phyloP scores from a whole-genome alignment of 2,888 invertebrate species.

The Eutolmus rufibarbis region DNA sequence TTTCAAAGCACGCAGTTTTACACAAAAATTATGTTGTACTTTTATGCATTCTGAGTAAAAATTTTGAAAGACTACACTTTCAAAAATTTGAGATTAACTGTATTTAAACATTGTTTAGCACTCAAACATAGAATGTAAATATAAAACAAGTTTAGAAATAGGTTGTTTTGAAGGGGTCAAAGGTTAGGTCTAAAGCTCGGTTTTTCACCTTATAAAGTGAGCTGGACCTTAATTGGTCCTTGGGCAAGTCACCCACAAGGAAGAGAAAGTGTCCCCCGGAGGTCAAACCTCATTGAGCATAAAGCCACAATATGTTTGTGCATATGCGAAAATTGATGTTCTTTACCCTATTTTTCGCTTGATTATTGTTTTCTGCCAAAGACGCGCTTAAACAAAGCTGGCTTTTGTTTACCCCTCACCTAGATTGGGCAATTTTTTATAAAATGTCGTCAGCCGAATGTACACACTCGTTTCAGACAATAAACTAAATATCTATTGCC shows the following conservation, averaged over 20 bases:
- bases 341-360: neutral
- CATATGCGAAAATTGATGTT: neutral
- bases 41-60: neutral
- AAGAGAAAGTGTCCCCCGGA: neutral
- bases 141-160: neutral
- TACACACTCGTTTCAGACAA: neutral
- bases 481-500: neutral
- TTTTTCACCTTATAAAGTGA: neutral
- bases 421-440: neutral
- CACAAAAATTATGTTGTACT: no score
- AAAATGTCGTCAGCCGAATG: neutral
- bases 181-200: neutral
- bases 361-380: neutral
- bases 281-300: neutral
- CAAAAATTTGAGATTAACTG: no score
- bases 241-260: neutral
- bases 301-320: neutral
- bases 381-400: neutral
- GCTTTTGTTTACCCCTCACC: neutral
- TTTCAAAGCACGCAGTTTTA: no score
- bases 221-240: neutral
- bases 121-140: no score
- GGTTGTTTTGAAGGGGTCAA: neutral
- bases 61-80: no score
- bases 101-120: no score